Evolutionary conservation across 2,797 vertebrate species (phyloP), one percentile per base, ranked within the genome.

Genomic region (Numenius phaeopus): DNA sequence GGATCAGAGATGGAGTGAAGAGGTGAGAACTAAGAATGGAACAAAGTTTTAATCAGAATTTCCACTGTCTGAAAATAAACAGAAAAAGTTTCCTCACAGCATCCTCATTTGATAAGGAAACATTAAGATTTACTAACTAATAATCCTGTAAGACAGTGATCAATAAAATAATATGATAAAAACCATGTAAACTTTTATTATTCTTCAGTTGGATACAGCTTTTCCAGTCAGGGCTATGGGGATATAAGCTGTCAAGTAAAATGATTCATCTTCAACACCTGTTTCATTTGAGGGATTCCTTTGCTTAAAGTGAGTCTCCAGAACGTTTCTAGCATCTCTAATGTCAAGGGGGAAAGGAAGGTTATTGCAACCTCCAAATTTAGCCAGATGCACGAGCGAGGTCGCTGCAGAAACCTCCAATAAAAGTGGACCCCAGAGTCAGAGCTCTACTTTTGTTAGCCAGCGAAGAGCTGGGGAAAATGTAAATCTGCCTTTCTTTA

Each of bases 211-310:
- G 55, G 47, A 77, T 72, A 26, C 8, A 75, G 11, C 15, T 92
- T 96, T 91, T 90, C 20, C 42, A 87, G 61, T n/a, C 50, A 77
- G 64, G 52, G 11, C 20, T 87, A 21, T 15, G 55, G 29, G 44
- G 64, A 88, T 85, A 58, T 32, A 84, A 96, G 15, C 18, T 93
- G 80, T 70, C 78, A 83, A 75, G 39, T 34, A 78, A 92, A 89
- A 92, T 46, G 3, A 92, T 95, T 96, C 81, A 86, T 89, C 83
- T 76, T 89, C 70, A 89, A 89, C 86, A 94, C 75, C 78, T 95
- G 73, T 75, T 97, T 95, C 57, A 90, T 89, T 67, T 89, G 89
- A 89, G 27, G 52, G 59, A 94, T 77, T 92, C 50, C n/a, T 88
- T 83, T 76, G 24, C 81, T 71, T 93, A 87, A 91, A 94, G 22